Base-by-base conservation (phyloP, 2,113 vertebrate species). In the Caranx ignobilis region DNA sequence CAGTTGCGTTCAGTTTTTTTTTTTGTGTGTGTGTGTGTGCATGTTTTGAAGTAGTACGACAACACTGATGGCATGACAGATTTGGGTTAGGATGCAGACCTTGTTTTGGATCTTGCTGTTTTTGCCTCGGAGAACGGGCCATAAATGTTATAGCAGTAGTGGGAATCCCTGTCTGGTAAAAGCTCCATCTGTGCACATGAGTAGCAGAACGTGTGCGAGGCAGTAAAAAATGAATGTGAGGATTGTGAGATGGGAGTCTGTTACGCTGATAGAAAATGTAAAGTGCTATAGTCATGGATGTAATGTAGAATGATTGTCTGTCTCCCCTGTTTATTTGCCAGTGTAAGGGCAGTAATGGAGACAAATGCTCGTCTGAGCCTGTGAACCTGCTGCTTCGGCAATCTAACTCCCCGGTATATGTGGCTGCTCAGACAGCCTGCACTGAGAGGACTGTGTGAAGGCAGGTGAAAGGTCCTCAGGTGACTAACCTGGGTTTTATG, bases 271-370 rank as follows among this genome's bases (percentile, higher is more conserved):
- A 87, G 90, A 88, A 92, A 93, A 93, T 91, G 91, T 93, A 88
- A 90, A 93, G 92, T 84, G 89, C 90, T 86, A 83, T 89, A 91
- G 89, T 92, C 91, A 92, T 82, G 81, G 89, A 87, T 89, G 90
- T 92, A 92, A 93, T 92, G 89, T 68, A 92, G 91, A 93, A 92
- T 92, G 89, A 93, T 92, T 85, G 89, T 89, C 85, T 92, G 90
- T 92, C 88, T 91, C 92, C 87, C 62, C 89, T 91, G 90, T 93
- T 93, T 93, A 92, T 89, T 91, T 88, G 88, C 88, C 77, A 31
- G 86, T 70, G 86, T 88, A 72, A 85, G 82, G 76, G 73, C 83
- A 35, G 73, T 93, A 92, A 93, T 93, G 89, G 91, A 92, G 92
- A 93, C 89, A 92, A 92, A 93, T 93, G 90, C 82, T 88, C 19